phyloP scores from a whole-genome alignment of 2,797 vertebrate genomes.

The Adelosebastes latens region DNA sequence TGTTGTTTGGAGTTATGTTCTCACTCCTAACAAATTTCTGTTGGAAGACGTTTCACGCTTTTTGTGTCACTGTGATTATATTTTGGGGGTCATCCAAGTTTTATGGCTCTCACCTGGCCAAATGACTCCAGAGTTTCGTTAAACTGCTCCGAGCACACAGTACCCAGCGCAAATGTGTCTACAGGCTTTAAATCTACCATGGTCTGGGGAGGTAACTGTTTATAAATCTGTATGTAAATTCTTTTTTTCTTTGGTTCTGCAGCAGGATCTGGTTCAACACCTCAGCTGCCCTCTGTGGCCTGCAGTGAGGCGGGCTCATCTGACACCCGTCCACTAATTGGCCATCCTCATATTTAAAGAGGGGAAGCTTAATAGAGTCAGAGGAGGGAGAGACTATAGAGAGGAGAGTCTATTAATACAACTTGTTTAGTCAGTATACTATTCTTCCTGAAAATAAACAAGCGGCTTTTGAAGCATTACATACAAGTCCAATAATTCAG shows the following conservation, averaged over 20 bases:
- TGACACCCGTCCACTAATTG: conserved; percentile 58
- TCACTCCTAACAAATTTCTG: background rate
- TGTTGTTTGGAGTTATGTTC: background rate
- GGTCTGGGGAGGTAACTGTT: background rate
- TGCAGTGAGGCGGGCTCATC: conserved; percentile 47
- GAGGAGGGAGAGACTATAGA: conserved; percentile 45
- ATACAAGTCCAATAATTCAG: background rate
- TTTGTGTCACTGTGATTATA: background rate
- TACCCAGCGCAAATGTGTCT: background rate
- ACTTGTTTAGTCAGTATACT: background rate
- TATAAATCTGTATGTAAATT: background rate
- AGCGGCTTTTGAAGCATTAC: background rate
- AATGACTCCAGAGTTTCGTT: background rate
- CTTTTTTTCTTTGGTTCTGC: background rate
- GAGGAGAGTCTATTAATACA: conserved; percentile 11
- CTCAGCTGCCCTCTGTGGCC: conserved; percentile 13
- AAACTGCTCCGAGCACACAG: background rate
- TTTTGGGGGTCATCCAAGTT: background rate
- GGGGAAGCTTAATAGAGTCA: conserved; percentile 46
- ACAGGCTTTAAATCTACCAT: no score
- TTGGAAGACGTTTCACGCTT: background rate
- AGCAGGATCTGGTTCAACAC: conserved; percentile 25
- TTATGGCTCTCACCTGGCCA: background rate
- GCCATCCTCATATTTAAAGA: conserved; percentile 21
- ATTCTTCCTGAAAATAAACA: background rate